phyloP scores from a whole-genome alignment of 2,797 vertebrate species.

The Antrozous pallidus region DNA sequence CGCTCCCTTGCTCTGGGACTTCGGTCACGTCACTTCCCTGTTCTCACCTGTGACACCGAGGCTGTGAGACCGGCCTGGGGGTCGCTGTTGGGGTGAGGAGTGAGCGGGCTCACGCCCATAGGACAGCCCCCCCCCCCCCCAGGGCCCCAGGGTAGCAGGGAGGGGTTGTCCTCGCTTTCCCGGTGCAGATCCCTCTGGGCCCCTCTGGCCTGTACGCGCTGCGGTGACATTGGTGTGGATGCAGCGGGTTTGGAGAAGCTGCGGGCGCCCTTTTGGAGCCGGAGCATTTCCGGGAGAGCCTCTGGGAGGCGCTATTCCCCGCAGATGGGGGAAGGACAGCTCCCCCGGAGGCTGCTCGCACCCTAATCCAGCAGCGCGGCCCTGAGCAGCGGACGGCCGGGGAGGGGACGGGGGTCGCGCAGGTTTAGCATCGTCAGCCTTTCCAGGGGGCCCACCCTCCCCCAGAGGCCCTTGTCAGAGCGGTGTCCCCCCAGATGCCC shows the following conservation, averaged over 20 bases:
- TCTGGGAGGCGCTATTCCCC: not conserved
- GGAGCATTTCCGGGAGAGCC: not conserved
- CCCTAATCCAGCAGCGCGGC: rapidly evolving
- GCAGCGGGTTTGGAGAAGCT: not conserved
- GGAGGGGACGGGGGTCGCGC: not conserved
- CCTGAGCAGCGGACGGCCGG: rapidly evolving
- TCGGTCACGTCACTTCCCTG: not conserved
- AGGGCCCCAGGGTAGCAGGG: not conserved
- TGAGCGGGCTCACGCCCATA: rapidly evolving
- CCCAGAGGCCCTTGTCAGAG: too few species aligned
- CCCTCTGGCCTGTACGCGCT: not conserved
- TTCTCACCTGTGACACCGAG: not conserved
- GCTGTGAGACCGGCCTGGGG: not conserved
- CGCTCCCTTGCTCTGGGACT: not conserved
- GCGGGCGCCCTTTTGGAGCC: not conserved
- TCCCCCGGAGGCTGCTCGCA: not conserved
- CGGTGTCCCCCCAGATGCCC: not conserved
- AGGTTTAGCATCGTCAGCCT: rapidly evolving
- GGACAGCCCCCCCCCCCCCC: not conserved
- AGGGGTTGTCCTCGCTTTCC: rapidly evolving
- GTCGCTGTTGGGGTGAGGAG: not conserved
- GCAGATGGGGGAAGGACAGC: not conserved
- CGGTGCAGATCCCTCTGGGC: not conserved
- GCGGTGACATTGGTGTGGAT: not conserved
- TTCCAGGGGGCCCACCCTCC: too few species aligned